Conservation (phyloP, 2,113 vertebrate genomes). For the Leuciscus idus region DNA sequence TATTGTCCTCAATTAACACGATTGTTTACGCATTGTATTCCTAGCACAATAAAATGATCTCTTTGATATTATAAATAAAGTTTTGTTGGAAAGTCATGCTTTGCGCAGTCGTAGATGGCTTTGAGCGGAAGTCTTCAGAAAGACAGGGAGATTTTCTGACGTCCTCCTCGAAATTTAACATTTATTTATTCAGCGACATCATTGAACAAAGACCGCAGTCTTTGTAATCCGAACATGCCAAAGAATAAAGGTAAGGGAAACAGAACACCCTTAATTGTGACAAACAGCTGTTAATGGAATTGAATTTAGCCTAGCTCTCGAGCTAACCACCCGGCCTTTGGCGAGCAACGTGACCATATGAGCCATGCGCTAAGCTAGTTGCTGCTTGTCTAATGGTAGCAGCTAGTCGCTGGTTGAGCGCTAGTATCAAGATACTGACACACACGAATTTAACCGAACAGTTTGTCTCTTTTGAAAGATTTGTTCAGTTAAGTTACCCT, state of each 20-base stretch:
- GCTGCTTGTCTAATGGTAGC: background rate
- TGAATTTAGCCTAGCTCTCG: background rate
- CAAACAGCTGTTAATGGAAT: background rate
- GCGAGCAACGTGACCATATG: background rate
- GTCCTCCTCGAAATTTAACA: background rate
- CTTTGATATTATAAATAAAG: slow-evolving; percentile 42
- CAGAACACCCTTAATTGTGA: background rate
- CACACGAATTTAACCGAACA: background rate
- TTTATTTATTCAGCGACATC: background rate
- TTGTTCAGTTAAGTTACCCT: background rate
- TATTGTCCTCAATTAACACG: background rate
- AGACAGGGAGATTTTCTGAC: background rate
- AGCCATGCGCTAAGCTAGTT: background rate
- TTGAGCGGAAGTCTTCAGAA: slow-evolving; percentile 12
- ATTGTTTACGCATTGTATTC: background rate
- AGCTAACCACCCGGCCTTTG: background rate
- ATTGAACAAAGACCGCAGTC: background rate
- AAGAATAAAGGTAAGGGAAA: slow-evolving; percentile 62
- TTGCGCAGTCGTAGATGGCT: slow-evolving; percentile 32
- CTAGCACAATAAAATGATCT: background rate
- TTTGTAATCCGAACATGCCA: slow-evolving; percentile 55
- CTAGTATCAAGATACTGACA: background rate
- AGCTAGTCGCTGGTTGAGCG: background rate
- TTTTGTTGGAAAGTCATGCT: background rate
- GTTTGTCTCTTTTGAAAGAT: background rate